Evolutionary conservation across 2,888 invertebrate species (phyloP).

Genomic region (Leptinotarsa haldemani): DNA sequence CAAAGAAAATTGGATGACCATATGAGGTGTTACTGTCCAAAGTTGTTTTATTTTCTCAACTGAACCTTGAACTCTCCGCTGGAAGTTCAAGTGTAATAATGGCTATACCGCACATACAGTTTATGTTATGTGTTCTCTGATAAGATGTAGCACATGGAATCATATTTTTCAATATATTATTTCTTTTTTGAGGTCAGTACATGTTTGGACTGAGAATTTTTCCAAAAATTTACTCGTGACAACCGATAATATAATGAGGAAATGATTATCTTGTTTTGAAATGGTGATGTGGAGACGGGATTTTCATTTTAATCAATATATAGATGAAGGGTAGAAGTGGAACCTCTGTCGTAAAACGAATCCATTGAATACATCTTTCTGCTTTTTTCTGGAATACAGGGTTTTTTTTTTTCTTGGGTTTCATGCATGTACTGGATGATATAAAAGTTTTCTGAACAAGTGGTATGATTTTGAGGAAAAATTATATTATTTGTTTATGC

Average conservation of each 20-base stretch:
- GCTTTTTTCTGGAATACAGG: too few relatives aligned
- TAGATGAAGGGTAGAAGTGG: too few relatives aligned
- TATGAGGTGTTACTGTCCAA: not conserved
- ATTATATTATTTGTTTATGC: too few relatives aligned
- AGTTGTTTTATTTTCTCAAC: not conserved
- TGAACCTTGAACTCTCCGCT: not conserved
- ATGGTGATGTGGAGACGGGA: not conserved
- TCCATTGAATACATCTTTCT: too few relatives aligned
- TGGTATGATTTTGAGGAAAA: too few relatives aligned
- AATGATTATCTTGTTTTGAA: not conserved
- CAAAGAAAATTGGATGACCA: not conserved
- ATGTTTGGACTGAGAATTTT: slow-evolving; percentile 1
- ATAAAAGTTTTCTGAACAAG: too few relatives aligned
- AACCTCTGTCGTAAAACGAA: too few relatives aligned
- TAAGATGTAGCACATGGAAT: slow-evolving; percentile 4
- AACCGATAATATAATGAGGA: slow-evolving; percentile 1
- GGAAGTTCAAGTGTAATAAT: not conserved
- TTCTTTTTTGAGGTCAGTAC: not conserved
- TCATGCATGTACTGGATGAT: too few relatives aligned
- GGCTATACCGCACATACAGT: not conserved
- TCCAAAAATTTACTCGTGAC: not conserved
- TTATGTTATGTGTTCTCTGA: not conserved
- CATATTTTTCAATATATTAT: slow-evolving; percentile 1
- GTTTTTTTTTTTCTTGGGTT: too few relatives aligned
- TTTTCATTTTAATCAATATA: too few relatives aligned